Conservation (phyloP, 2,113 vertebrate species). For the Xyliphius kryptos region DNA sequence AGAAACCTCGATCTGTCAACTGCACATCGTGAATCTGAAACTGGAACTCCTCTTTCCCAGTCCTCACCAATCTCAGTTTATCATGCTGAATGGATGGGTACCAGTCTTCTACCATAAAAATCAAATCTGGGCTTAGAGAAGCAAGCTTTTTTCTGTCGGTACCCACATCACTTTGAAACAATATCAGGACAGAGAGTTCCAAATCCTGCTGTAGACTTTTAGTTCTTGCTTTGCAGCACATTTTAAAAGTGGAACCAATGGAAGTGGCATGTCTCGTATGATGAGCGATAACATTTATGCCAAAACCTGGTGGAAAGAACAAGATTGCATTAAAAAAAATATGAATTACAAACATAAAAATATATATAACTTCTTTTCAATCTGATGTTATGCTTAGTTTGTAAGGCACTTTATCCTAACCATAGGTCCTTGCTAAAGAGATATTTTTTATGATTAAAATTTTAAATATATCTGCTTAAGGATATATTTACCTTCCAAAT, state of each 20-base stretch:
- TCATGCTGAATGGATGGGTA: conserved; percentile 60
- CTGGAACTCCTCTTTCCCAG: conserved; percentile 69
- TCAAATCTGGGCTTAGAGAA: conserved; percentile 69
- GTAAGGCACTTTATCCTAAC: too few relatives aligned
- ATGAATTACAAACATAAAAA: too few relatives aligned
- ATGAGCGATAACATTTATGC: conserved; percentile 49
- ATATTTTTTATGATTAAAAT: too few relatives aligned
- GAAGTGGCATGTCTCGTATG: conserved; percentile 67
- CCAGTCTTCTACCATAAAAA: conserved; percentile 69
- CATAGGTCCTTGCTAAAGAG: too few relatives aligned
- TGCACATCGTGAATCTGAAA: conserved; percentile 76
- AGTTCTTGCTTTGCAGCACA: conserved; percentile 73
- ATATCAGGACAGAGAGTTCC: conserved; percentile 72
- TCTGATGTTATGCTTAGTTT: too few relatives aligned
- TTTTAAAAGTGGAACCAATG: conserved; percentile 76
- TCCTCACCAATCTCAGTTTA: conserved; percentile 68
- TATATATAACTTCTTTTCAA: too few relatives aligned
- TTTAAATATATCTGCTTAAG: too few relatives aligned
- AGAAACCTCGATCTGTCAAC: conserved; percentile 69
- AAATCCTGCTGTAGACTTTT: conserved; percentile 68
- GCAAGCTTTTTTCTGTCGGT: conserved; percentile 64
- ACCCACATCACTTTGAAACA: conserved; percentile 52
- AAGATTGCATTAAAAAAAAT: too few relatives aligned
- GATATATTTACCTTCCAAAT: too few relatives aligned
- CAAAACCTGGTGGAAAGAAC: conserved; percentile 29